Evolutionary conservation across 2,888 invertebrate species (phyloP), one percentile per base, ranked within the genome.

Genomic region (Dendrolimus houi): DNA sequence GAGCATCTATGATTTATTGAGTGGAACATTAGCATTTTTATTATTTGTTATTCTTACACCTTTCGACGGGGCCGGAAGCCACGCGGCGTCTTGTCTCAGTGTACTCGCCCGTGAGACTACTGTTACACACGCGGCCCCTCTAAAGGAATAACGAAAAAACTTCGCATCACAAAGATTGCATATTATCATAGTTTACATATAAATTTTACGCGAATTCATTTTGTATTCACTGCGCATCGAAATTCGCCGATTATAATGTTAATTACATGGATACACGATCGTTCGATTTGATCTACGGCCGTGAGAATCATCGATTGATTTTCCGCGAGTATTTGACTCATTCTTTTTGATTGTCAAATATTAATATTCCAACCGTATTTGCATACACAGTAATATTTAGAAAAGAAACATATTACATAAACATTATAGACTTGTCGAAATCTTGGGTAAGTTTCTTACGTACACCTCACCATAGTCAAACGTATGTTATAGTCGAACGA

Each of bases 1-100:
- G 88, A 90, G 87, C 75, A 71, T 83, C 83, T 85, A 87, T 91
- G 91, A 91, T 91, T 91, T 91, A 91, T 91, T 88, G 91, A 91
- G 91, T 91, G 91, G 91, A 89, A 88, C 87, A 91, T 91, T 91
- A 85, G 83, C 91, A 91, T 91, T 90, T 91, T 91, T 90, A 91
- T 91, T 91, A 91, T 91, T 91, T 91, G 91, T 91, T 91, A 91
- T 91, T 91, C 85, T 91, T 90, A 83, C 85, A 85, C 85, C 84
- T 86, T 85, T 83, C 76, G 76, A 68, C 79, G 74, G 86, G 88
- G 87, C 86, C 87, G 89, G 90, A 87, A 89, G 89, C 85, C 88
- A 87, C 87, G 89, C 83, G 87, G 87, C 87, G 76, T 83, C 77
- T 80, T 86, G 90, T 90, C 87, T 87, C 86, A 81, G 87, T 75